These are phyloP conservation scores for Enteromius mattozi DNA, from an alignment of 2,797 vertebrate species.

Conservation along the genomic window DNA sequence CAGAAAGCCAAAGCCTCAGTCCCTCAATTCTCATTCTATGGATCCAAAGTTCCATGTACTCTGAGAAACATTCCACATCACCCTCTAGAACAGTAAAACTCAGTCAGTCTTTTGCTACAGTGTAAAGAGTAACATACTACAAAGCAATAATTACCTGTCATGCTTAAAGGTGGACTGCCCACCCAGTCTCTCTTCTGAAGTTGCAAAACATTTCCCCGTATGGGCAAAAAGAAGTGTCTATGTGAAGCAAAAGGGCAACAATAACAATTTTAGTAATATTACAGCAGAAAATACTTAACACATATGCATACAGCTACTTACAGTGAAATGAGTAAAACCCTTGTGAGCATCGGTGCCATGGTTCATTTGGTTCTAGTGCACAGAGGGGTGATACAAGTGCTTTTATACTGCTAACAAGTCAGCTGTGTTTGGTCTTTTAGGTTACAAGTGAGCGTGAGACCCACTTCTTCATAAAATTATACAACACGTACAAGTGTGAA, in stretches of 20 bases:
- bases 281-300: neutral
- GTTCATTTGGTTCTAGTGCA: neutral
- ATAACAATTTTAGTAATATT: neutral
- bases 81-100: conserved; percentile 55
- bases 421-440: conserved; percentile 52
- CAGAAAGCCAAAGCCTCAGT: conserved; percentile 65
- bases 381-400: neutral
- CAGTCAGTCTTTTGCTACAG: neutral
- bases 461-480: conserved; percentile 25
- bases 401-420: conserved; percentile 34
- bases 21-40: conserved; percentile 63
- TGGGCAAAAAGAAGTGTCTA: conserved; percentile 47
- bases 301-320: conserved; percentile 41
- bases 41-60: conserved; percentile 73
- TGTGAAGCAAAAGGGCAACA: neutral
- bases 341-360: conserved; percentile 28
- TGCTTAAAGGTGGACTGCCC: conserved; percentile 38
- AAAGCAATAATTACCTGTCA: conserved; percentile 62
- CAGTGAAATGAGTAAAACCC: conserved; percentile 41
- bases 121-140: neutral
- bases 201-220: conserved; percentile 49
- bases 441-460: conserved; percentile 20
- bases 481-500: neutral
- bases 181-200: conserved; percentile 67
- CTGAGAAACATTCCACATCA: conserved; percentile 70